Evolutionary conservation across 2,113 vertebrate species (phyloP).

Genomic region (Scomber colias): DNA sequence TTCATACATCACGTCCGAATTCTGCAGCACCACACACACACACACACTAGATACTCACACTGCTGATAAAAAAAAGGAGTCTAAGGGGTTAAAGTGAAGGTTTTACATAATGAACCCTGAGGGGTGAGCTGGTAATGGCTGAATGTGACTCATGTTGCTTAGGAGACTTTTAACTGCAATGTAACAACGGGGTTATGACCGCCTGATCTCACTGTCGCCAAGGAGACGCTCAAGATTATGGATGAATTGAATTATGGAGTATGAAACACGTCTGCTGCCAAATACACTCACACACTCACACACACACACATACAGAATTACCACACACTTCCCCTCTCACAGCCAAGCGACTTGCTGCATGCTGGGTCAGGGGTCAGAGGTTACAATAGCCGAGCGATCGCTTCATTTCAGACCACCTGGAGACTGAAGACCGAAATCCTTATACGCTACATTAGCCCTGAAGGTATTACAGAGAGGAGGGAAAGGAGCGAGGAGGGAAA

Average conservation of each 20-base stretch:
- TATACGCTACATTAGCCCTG: neutral
- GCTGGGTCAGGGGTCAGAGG: constrained; percentile 50
- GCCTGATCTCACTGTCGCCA: constrained; percentile 40
- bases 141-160: constrained; percentile 39
- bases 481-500: neutral
- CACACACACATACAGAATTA: neutral
- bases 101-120: constrained; percentile 47
- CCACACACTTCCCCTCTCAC: neutral
- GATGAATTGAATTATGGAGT: constrained; percentile 1
- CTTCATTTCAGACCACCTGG: constrained; percentile 7
- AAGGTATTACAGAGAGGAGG: constrained; percentile 19
- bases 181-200: constrained; percentile 31
- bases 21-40: neutral
- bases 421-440: constrained; percentile 2
- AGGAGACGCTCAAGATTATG: constrained; percentile 6
- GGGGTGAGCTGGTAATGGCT: constrained; percentile 37
- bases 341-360: neutral
- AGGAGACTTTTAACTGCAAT: constrained; percentile 50
- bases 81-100: neutral
- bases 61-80: constrained; percentile 1
- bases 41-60: neutral
- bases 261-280: neutral
- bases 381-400: constrained; percentile 16
- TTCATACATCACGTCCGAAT: too few species aligned
- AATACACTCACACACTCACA: neutral